phyloP scores from a whole-genome alignment of 2,797 vertebrate genomes.

The Rhinoraja longicauda region DNA sequence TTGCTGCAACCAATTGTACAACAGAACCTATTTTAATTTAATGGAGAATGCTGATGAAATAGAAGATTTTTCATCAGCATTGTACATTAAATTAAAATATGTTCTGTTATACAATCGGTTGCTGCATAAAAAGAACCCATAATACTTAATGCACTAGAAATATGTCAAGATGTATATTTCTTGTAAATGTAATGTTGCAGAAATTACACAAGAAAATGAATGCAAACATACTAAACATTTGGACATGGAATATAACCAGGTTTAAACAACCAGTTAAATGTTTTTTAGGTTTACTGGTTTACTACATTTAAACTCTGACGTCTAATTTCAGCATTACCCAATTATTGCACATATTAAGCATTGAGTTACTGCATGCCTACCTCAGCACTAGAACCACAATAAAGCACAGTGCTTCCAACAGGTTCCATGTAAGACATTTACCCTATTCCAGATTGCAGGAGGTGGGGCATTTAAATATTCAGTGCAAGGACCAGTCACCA shows the following conservation, averaged over 20 bases:
- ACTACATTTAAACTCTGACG: background rate
- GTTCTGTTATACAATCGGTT: background rate
- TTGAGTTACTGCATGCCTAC: background rate
- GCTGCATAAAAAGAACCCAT: background rate
- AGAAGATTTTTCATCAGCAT: background rate
- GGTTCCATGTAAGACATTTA: background rate
- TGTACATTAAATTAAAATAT: conserved; percentile 9
- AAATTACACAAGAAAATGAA: background rate
- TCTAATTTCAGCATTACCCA: background rate
- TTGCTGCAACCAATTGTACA: background rate
- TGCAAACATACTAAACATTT: background rate
- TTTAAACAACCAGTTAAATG: too few species aligned
- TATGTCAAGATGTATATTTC: background rate
- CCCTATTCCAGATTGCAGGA: background rate
- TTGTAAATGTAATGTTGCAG: background rate
- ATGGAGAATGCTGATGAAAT: too few species aligned
- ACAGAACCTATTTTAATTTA: too few species aligned
- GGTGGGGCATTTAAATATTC: background rate
- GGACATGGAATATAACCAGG: background rate
- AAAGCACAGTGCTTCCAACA: background rate
- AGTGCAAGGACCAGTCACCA: background rate
- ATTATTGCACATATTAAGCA: background rate
- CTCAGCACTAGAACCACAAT: background rate
- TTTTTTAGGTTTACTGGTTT: too few species aligned
- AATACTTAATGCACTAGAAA: background rate